Conservation (phyloP, 1,140 invertebrate species). For the Nymphalis io region DNA sequence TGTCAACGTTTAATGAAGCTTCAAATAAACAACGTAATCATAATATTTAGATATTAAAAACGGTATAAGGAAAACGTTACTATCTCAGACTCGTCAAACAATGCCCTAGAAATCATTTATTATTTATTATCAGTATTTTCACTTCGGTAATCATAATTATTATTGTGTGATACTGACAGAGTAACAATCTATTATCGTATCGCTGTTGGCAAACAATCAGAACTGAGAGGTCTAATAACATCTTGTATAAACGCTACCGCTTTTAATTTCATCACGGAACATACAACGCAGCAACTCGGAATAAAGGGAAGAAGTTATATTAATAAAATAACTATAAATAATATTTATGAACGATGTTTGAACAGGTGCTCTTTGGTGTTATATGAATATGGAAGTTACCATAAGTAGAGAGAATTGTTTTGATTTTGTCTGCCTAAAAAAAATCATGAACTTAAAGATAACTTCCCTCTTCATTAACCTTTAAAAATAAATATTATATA, state of each 20-base stretch:
- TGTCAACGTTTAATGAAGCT: background rate
- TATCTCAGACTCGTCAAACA: background rate
- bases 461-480: too few relatives aligned
- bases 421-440: too few relatives aligned
- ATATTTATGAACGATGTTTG: background rate
- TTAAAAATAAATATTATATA: too few relatives aligned
- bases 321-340: background rate
- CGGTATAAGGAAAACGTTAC: background rate
- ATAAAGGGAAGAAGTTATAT: too few relatives aligned
- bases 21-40: background rate
- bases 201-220: conserved; percentile 29
- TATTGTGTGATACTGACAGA: conserved; percentile 23
- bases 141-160: background rate
- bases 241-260: conserved; percentile 8
- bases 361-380: background rate
- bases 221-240: conserved; percentile 20
- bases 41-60: conserved; percentile 5
- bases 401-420: background rate
- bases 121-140: too few relatives aligned
- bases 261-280: background rate
- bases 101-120: conserved; percentile 9
- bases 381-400: background rate
- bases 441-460: too few relatives aligned
- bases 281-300: background rate
- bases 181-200: conserved; percentile 27